phyloP scores from a whole-genome alignment of 1,140 invertebrate genomes.

The Anastatus disparis region DNA sequence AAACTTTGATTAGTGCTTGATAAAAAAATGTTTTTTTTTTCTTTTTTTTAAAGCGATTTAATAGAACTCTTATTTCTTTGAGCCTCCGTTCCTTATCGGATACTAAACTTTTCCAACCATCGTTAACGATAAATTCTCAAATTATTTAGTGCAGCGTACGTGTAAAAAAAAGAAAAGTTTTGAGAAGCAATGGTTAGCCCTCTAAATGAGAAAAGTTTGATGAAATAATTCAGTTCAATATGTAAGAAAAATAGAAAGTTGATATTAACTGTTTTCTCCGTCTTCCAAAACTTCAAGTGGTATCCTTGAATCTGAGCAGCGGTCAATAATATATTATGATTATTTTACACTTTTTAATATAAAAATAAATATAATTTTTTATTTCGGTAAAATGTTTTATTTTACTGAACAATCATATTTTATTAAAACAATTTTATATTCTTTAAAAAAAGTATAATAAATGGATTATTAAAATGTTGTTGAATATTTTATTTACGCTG shows the following conservation, averaged over 20 bases:
- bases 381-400: too few relatives aligned
- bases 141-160: not conserved
- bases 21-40: too few relatives aligned
- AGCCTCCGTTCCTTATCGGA: not conserved
- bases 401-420: too few relatives aligned
- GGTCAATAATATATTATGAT: not conserved
- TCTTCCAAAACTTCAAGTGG: not conserved
- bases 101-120: not conserved
- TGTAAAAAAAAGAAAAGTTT: constrained; percentile 3
- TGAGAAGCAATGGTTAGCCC: not conserved
- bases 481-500: too few relatives aligned
- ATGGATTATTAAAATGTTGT: too few relatives aligned
- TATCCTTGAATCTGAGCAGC: too few relatives aligned
- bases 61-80: too few relatives aligned
- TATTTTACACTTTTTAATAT: not conserved
- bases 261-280: not conserved
- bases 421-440: too few relatives aligned
- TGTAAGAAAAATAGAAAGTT: not conserved
- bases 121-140: not conserved
- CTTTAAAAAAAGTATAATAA: too few relatives aligned
- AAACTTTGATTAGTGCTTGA: too few relatives aligned
- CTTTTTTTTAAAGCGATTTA: too few relatives aligned
- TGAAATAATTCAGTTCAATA: not conserved
- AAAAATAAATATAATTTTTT: too few relatives aligned
- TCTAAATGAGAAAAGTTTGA: constrained; percentile 12